Evolutionary conservation across 2,113 vertebrate species (phyloP), one percentile per base, ranked within the genome.

Genomic region (Barbus barbus): DNA sequence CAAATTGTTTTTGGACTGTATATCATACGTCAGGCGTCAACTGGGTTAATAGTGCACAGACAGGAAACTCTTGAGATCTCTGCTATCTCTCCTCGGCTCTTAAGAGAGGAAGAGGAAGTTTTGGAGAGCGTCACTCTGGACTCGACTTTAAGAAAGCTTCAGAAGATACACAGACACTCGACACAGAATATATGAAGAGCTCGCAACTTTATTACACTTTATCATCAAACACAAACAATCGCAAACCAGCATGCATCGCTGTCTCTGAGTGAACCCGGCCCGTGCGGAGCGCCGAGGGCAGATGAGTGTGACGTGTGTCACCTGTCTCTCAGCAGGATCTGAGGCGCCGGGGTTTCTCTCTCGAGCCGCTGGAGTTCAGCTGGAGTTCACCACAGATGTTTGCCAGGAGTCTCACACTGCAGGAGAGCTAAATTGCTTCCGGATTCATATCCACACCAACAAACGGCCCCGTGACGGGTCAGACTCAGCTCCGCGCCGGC

Each of bases 381-480:
- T 90, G 91, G 93, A 98, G 97, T 97, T 98, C 97, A 97, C 93
- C 90, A 92, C 94, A 96, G 93, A 95, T 95, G 94, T 89, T 90
- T 93, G 94, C 94, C 94, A 92, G 92, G 83, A 93, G 95, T 94
- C 95, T 91, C 89, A 92, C 89, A 81, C 91, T 88, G 93, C 93
- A 95, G 96, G 95, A 95, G 97, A 95, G 93, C 93, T 90, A 96
- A 95, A 96, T 93, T 94, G 94, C 94, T 98, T 97, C 96, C 91
- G 96, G 94, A 96, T 96, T 93, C 93, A 91, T 88, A 81, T 86
- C 84, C 90, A 89, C 90, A 88, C 85, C 90, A 44, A 74, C 78
- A 72, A 73, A 28, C 20, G 67, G 44, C 53, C 81, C 33, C 60
- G n/a, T 44, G 51, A 60, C 78, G 74, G 83, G 83, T 88, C 82